A percentile compares a stretch with the other conserved stretches of the same genome.
These are phyloP conservation scores for Aplodontia rufa DNA, from an alignment of 2,113 vertebrate genomes.

Conservation along the genomic window DNA sequence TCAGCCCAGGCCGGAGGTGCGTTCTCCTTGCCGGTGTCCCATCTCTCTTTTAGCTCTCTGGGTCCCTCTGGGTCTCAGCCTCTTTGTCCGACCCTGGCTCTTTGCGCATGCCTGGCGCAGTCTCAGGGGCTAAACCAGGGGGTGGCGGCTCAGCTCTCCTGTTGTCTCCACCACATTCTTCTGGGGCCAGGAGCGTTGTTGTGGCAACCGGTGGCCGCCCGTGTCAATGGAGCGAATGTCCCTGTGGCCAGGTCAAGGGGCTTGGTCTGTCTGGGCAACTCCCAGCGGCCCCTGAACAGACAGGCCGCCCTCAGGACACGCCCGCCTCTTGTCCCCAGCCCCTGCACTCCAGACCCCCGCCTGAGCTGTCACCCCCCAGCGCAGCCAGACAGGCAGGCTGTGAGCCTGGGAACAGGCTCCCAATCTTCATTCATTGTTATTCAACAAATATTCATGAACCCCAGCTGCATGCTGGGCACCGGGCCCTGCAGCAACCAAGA, in stretches of 20 bases:
- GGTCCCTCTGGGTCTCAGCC: not conserved
- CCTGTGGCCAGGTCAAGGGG: constrained; percentile 81
- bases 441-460: not conserved
- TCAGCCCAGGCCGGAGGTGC: rapidly evolving
- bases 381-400: not conserved
- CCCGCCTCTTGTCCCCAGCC: not conserved
- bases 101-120: rapidly evolving
- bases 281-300: not conserved
- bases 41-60: too few species aligned
- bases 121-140: not conserved
- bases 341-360: not conserved
- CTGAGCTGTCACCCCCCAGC: not conserved
- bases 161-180: constrained; percentile 92
- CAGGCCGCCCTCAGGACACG: not conserved
- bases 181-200: constrained; percentile 88
- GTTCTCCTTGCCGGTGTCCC: not conserved
- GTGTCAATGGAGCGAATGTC: constrained; percentile 94
- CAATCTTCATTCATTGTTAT: not conserved
- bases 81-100: rapidly evolving
- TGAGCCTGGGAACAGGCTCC: not conserved
- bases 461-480: not conserved
- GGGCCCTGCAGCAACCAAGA: not conserved
- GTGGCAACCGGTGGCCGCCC: constrained; percentile 89
- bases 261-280: not conserved
- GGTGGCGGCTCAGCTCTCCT: constrained; percentile 87